Evolutionary conservation across 2,797 vertebrate genomes (phyloP), one percentile per base, ranked within the genome.

Genomic region (Spinus olivaceus): DNA sequence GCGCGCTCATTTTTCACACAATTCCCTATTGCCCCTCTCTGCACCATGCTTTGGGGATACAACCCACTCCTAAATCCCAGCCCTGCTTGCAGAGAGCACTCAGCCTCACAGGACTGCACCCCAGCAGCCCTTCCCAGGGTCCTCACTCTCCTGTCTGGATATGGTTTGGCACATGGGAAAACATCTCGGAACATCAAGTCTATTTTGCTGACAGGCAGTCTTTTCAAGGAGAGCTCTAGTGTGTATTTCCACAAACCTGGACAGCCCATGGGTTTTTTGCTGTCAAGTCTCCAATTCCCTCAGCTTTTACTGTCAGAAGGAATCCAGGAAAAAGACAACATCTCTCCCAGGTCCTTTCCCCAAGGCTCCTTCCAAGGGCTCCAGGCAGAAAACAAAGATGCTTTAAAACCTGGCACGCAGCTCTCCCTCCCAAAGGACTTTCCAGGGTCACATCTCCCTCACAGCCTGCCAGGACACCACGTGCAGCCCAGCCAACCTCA

Each of bases 211-310:
- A 96, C 94, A 95, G 79, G 46, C 86, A 88, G 67, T 4, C 90
- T 92, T 86, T 82, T 70, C 90, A 94, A 92, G 89, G 66, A 95
- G 85, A 85, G 70, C 39, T 94, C 87, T 15, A 0, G 82, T 77
- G 88, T 71, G 90, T 86, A 92, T 96, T 96, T 88, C 85, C 85
- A 88, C 92, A 97, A 94, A 94, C 90, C 91, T 88, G 90, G 94
- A 88, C 92, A 94, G 95, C 73, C 85, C 49, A 18, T 53, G 87
- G 27, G 60, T 87, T 91, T 90, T 91, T 66, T 90, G 73, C 91
- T 96, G 95, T 97, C 95, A 95, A 50, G 77, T 73, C 73, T 95
- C 92, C 90, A 94, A 94, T 77, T 96, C 95, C 96, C 96, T 92
- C 90, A 91, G 92, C 90, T 88, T 94, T 90, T 81, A 86, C 94